These are phyloP conservation scores for Semotilus atromaculatus DNA, from an alignment of 2,797 vertebrate genomes.

Conservation along the genomic window DNA sequence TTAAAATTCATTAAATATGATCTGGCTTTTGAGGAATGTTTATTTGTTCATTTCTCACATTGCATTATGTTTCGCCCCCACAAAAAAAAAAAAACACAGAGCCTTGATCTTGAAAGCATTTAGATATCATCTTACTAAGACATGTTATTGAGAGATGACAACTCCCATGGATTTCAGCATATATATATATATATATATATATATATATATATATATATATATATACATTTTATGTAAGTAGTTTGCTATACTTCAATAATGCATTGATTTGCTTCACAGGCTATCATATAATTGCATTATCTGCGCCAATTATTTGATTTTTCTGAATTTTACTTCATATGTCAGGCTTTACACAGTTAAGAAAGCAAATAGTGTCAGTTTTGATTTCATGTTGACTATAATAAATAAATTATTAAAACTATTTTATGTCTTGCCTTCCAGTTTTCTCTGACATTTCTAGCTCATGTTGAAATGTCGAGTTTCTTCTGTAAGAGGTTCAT, in stretches of 20 bases:
- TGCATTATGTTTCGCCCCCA: neutral
- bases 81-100: neutral
- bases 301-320: neutral
- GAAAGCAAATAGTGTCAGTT: conserved; percentile 12
- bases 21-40: neutral
- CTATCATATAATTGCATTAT: neutral
- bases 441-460: conserved; percentile 4
- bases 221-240: too few species aligned
- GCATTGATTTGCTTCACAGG: neutral
- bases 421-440: neutral
- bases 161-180: too few species aligned
- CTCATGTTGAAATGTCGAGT: conserved; percentile 8
- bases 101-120: neutral
- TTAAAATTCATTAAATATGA: neutral
- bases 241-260: neutral
- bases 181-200: too few species aligned
- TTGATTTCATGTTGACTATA: neutral
- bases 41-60: neutral
- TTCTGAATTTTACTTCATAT: too few species aligned
- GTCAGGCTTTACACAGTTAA: neutral
- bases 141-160: neutral
- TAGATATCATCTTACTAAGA: neutral
- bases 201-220: too few species aligned
- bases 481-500: neutral
- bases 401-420: neutral